phyloP scores from a whole-genome alignment of 2,113 vertebrate genomes.

The Chionomys nivalis region DNA sequence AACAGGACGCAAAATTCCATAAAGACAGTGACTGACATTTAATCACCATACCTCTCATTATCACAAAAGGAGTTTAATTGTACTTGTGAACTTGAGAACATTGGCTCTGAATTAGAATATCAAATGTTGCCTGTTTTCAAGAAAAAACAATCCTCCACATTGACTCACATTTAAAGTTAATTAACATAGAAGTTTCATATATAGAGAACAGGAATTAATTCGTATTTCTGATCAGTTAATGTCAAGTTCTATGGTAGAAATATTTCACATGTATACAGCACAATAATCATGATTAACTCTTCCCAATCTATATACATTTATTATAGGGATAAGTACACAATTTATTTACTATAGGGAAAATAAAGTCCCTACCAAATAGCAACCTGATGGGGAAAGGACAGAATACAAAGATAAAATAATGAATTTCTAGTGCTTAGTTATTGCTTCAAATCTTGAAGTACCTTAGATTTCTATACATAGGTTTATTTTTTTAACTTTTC shows the following conservation, averaged over 20 bases:
- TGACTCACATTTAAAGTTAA: constrained; percentile 45
- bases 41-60: background rate
- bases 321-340: constrained; percentile 55
- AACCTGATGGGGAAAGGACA: background rate
- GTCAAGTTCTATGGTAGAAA: background rate
- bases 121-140: constrained; percentile 19
- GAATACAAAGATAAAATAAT: constrained; percentile 34
- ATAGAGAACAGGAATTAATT: background rate
- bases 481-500: background rate
- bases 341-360: constrained; percentile 55
- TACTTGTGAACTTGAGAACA: background rate
- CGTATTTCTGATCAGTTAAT: constrained; percentile 41
- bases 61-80: constrained; percentile 17
- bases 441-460: constrained; percentile 55
- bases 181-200: constrained; percentile 18
- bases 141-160: constrained; percentile 1
- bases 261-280: constrained; percentile 49
- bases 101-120: constrained; percentile 8
- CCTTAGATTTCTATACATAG: background rate
- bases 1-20: background rate
- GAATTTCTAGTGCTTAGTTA: background rate
- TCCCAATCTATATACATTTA: constrained; percentile 36
- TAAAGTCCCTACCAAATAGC: constrained; percentile 15
- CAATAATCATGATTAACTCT: constrained; percentile 56
- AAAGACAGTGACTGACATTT: background rate